Conservation (phyloP, 2,113 vertebrate genomes). For the Fregetta grallaria region DNA sequence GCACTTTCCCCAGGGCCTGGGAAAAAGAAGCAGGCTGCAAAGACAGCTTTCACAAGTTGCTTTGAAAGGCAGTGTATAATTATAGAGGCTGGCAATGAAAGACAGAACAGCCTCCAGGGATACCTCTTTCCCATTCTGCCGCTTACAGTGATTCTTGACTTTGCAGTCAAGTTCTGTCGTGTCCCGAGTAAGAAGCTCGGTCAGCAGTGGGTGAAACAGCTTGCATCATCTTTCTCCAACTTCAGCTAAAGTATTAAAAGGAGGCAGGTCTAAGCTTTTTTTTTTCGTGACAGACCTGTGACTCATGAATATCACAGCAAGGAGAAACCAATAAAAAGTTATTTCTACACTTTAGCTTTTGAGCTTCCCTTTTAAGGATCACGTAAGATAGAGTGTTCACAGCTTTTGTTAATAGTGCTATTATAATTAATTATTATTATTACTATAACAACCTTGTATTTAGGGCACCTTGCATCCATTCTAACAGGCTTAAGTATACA, state of each 20-base stretch:
- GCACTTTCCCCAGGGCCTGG: conserved; percentile 40
- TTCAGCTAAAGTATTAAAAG: background rate
- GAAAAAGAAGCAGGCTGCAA: conserved; percentile 55
- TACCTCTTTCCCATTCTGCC: conserved; percentile 27
- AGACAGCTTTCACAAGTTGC: conserved; percentile 42
- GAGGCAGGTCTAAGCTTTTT: background rate
- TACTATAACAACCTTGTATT: background rate
- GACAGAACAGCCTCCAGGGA: conserved; percentile 44
- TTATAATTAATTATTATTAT: background rate
- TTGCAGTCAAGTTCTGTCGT: conserved; percentile 42
- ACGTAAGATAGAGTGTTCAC: background rate
- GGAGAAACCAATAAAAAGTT: conserved; percentile 7
- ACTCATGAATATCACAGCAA: background rate
- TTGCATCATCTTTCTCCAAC: conserved; percentile 35
- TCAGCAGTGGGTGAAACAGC: conserved; percentile 26
- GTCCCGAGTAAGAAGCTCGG: background rate
- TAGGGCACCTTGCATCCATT: background rate
- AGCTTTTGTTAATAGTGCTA: background rate
- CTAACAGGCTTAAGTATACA: background rate
- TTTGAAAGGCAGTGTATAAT: conserved; percentile 45
- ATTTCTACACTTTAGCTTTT: background rate
- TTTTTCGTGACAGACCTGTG: background rate
- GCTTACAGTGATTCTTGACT: conserved; percentile 7
- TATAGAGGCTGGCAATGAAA: conserved; percentile 43
- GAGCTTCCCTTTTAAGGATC: background rate